Conservation (phyloP, 2,113 vertebrate species). For the Phalacrocorax pelagicus region DNA sequence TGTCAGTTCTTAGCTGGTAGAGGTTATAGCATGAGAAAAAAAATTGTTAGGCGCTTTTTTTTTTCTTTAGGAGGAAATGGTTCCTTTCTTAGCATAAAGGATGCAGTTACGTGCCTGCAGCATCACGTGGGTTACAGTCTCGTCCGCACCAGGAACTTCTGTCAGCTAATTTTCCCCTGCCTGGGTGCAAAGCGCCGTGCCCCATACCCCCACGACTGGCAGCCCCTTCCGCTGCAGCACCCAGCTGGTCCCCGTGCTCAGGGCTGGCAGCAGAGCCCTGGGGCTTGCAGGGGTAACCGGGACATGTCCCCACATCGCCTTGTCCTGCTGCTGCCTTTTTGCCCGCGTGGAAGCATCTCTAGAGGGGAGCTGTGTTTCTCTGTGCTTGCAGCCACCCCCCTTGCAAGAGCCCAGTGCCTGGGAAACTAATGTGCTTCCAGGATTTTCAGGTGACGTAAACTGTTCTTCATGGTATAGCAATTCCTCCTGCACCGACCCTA, state of each 20-base stretch:
- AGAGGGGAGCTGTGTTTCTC: neutral
- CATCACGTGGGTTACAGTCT: conserved; percentile 38
- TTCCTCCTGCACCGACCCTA: neutral
- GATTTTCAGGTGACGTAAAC: neutral
- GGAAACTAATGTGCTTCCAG: neutral
- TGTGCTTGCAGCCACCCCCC: neutral
- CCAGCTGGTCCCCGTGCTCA: rapidly evolving
- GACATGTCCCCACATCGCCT: rapidly evolving
- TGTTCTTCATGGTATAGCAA: neutral
- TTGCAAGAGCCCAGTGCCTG: neutral
- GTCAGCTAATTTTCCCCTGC: conserved; percentile 41
- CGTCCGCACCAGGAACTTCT: conserved; percentile 7
- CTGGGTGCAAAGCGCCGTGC: neutral
- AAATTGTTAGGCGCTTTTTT: neutral
- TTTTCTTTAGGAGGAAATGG: conserved; percentile 48
- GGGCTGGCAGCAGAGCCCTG: neutral
- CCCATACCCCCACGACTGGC: rapidly evolving
- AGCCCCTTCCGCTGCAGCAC: neutral
- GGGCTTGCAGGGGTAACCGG: neutral
- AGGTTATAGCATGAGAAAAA: neutral
- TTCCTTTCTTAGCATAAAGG: conserved; percentile 63
- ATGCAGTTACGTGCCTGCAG: conserved; percentile 48
- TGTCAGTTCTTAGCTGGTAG: neutral
- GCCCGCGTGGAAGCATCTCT: rapidly evolving
- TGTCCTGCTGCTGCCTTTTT: neutral